Evolutionary conservation across 1,140 invertebrate genomes (phyloP), one percentile per base, ranked within the genome.

Genomic region (Zaprionus gabonicus): DNA sequence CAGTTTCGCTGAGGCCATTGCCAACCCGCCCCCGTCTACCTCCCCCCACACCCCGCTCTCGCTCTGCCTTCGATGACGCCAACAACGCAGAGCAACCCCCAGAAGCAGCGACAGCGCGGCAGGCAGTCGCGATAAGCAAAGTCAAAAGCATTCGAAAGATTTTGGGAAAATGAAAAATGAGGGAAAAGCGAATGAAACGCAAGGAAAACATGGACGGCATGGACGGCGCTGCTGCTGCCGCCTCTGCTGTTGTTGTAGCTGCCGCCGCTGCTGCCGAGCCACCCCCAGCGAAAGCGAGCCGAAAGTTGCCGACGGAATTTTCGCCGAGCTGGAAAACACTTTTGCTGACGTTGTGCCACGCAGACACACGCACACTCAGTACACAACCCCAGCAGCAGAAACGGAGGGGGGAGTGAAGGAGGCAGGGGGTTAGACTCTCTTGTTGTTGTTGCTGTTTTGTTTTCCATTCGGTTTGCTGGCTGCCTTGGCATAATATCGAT

Each of bases 121-220:
- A 34, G 31, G 31, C 31, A 34, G 31, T 81, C 77, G 83, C 79
- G 85, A 91, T 90, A 90, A 90, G 85, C 76, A 82, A 90, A 90
- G 81, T 90, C 73, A 70, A 90, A 88, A 76, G 85, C 85, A 81
- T 79, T 85, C 85, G 41, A 90, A 90, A 87, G 76, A 90, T 88
- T 90, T 82, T 59, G 60, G 20, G 66, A 69, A 71, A 66, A 80
- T 72, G 74, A 59, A 70, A 64, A 56, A 67, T 53, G 44, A 27
- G 59, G 31, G 46, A 64, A 55, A 57, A 68, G 7, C 23, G 51
- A 60, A 72, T 17, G 49, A 58, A 41, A 36, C 55, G n/a, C 53
- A 62, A 59, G 13, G 28, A 65, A 71, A 76, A 63, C 41, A 55
- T 46, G 23, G 20, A 20, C 20, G 20, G 51, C 67, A 62, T 75